phyloP scores from a whole-genome alignment of 2,113 vertebrate genomes.

The Cochlearius cochlearius region DNA sequence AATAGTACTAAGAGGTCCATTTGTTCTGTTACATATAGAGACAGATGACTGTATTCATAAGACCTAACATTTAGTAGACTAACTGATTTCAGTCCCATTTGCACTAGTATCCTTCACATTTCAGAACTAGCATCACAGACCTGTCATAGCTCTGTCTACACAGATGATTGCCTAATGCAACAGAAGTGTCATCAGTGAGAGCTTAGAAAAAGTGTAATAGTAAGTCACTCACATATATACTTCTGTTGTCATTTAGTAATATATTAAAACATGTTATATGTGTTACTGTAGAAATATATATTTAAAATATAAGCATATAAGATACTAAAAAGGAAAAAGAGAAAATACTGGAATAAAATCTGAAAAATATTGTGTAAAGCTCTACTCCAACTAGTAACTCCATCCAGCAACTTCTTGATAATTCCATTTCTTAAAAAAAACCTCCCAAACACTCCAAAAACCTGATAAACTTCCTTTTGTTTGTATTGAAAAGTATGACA shows the following conservation, averaged over 20 bases:
- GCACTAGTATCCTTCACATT: neutral
- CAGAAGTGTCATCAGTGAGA: neutral
- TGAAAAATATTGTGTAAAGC: neutral
- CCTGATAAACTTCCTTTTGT: neutral
- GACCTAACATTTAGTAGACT: neutral
- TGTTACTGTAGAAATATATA: neutral
- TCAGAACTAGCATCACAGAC: neutral
- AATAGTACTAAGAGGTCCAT: neutral
- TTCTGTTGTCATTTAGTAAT: neutral
- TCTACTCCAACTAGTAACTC: neutral
- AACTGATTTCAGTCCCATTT: neutral
- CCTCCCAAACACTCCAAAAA: neutral
- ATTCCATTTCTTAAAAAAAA: neutral
- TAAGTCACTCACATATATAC: neutral
- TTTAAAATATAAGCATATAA: neutral
- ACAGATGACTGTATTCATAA: neutral
- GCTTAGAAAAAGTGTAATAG: neutral
- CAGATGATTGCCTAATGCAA: neutral
- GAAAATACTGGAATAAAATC: neutral
- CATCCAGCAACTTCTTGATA: neutral
- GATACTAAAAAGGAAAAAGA: neutral
- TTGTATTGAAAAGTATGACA: neutral
- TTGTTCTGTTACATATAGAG: neutral
- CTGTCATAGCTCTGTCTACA: neutral
- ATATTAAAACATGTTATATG: fast-evolving